A percentile compares a stretch with the other conserved stretches of the same genome.
Evolutionary conservation across 2,888 invertebrate species (phyloP).

Genomic region (Marasmarcha lunaedactyla): DNA sequence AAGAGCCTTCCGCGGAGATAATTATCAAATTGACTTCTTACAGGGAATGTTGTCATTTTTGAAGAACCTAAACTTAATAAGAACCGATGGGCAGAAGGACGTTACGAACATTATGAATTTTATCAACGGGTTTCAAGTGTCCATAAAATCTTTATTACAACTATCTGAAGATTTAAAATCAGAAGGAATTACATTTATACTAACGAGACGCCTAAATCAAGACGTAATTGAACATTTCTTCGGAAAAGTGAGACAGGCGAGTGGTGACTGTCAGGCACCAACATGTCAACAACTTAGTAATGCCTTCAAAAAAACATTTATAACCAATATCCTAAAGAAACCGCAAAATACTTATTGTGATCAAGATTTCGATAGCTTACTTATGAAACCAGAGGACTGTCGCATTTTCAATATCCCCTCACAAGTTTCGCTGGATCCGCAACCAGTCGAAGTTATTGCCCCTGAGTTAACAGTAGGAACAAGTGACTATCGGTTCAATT

Average conservation of each 20-base stretch:
- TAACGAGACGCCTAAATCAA: conserved; percentile 13
- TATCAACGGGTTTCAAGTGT: conserved; percentile 13
- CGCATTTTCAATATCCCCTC: conserved; percentile 4
- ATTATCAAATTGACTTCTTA: conserved; percentile 7
- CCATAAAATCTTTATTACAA: conserved; percentile 15
- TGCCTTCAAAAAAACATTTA: no score
- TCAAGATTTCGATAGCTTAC: no score
- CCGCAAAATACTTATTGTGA: conserved; percentile 8
- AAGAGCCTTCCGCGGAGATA: conserved; percentile 9
- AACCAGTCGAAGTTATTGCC: no score
- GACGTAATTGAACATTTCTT: conserved; percentile 12
- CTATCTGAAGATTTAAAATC: no score
- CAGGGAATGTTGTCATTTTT: no score
- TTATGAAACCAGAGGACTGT: no score
- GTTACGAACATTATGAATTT: conserved; percentile 11
- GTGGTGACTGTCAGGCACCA: conserved; percentile 9
- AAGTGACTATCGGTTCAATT: conserved; percentile 10
- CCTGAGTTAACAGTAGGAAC: conserved; percentile 11
- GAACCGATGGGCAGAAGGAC: no score
- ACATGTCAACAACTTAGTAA: no score
- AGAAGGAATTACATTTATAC: conserved; percentile 10
- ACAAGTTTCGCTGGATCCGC: conserved; percentile 2
- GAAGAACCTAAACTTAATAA: conserved; percentile 8
- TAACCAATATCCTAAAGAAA: conserved; percentile 7
- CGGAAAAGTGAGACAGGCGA: conserved; percentile 11